Percentiles rank a stretch among this genome's conserved stretches.
These are phyloP conservation scores for Gavialis gangeticus DNA, from an alignment of 2,113 vertebrate genomes.

Conservation along the genomic window DNA sequence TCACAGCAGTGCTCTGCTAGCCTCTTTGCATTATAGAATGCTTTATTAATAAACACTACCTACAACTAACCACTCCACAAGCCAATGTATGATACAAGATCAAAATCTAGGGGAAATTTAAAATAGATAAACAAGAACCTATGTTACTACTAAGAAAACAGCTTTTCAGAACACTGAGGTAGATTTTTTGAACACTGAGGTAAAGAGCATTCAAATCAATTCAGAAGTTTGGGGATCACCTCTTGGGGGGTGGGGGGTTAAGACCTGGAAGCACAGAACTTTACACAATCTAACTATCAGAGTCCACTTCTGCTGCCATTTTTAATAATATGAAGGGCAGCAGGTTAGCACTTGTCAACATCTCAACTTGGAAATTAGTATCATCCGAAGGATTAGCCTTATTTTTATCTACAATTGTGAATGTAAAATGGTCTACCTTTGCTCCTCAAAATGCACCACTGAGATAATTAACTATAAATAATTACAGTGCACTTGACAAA, in stretches of 20 bases:
- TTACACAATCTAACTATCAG: not conserved
- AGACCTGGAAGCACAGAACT: not conserved
- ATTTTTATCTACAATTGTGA: conserved; percentile 54
- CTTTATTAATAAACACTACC: not conserved
- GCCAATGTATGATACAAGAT: rapidly evolving
- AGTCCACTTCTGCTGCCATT: not conserved
- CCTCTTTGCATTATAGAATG: not conserved
- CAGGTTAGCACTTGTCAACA: not conserved
- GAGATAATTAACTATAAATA: conserved; percentile 81
- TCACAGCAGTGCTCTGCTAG: not conserved
- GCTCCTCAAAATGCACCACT: conserved; percentile 66
- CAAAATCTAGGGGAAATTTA: not conserved
- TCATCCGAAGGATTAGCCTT: conserved; percentile 34
- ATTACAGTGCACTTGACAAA: conserved; percentile 76
- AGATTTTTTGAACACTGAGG: not conserved
- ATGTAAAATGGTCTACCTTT: conserved; percentile 63
- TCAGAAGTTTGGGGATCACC: not conserved
- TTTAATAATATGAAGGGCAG: not conserved
- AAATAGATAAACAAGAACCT: not conserved
- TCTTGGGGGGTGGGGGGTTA: not conserved
- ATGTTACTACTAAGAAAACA: not conserved
- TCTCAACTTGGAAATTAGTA: conserved; percentile 26
- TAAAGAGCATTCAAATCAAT: not conserved
- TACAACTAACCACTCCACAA: not conserved
- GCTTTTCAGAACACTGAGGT: not conserved